A percentile compares a stretch with the other conserved stretches of the same genome.
phyloP scores from a whole-genome alignment of 1,140 invertebrate genomes.

The Chrysopa pallens region DNA sequence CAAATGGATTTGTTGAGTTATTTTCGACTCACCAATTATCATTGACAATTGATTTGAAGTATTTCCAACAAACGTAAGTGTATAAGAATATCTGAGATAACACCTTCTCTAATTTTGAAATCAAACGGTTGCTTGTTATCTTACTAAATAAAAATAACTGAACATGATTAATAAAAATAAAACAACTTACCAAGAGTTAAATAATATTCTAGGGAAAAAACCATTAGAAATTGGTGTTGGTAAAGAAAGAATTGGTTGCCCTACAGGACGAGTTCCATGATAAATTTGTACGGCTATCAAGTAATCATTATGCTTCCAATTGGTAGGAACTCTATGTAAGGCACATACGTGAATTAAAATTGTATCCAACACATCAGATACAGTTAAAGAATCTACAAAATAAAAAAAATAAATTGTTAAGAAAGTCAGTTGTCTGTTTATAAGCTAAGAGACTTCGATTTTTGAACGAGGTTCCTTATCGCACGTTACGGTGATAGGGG shows the following conservation, averaged over 20 bases:
- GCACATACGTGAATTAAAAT: slow-evolving; percentile 69
- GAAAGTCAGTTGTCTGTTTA: slow-evolving; percentile 8
- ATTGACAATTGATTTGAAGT: no score
- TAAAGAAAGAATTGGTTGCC: slow-evolving; percentile 42
- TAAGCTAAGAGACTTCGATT: no score
- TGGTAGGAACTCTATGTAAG: slow-evolving; percentile 55
- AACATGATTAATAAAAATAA: no score
- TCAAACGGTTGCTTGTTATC: no score
- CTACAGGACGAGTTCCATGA: slow-evolving; percentile 66
- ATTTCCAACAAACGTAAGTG: no score
- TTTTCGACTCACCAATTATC: no score
- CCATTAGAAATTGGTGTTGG: slow-evolving; percentile 40
- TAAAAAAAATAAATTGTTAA: slow-evolving; percentile 5
- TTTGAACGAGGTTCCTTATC: no score
- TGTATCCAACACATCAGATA: slow-evolving; percentile 55
- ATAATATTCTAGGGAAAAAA: slow-evolving; percentile 62
- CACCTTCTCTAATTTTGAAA: no score
- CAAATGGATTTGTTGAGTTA: no score
- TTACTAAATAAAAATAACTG: no score
- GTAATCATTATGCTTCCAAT: slow-evolving; percentile 75
- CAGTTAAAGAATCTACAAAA: slow-evolving; percentile 38
- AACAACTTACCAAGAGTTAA: slow-evolving; percentile 68
- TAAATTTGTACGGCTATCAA: slow-evolving; percentile 67
- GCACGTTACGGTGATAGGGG: no score
- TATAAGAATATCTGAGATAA: no score